phyloP scores from a whole-genome alignment of 2,797 vertebrate species.

The Petrocephalus sullivani region DNA sequence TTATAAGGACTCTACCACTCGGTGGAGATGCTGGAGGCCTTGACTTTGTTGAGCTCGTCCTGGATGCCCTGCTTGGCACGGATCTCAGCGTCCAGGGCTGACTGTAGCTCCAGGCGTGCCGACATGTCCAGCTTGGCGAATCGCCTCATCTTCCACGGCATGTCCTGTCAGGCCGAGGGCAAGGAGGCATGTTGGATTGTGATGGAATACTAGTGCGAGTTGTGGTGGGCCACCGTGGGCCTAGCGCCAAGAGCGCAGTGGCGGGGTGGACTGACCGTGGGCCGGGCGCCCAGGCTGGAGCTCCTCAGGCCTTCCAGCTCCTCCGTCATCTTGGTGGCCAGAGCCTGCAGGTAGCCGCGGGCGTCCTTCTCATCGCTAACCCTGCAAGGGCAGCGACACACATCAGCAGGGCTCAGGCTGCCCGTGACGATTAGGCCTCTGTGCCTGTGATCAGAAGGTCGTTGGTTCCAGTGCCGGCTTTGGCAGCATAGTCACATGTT shows the following conservation, averaged over 20 bases:
- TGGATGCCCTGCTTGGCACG: slow-evolving; percentile 93
- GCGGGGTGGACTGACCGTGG: slow-evolving; percentile 58
- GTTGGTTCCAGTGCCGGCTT: background rate
- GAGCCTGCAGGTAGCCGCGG: slow-evolving; percentile 90
- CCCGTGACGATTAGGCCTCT: too few relatives aligned
- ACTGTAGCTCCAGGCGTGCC: slow-evolving; percentile 91
- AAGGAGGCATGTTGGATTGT: background rate
- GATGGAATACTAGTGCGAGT: background rate
- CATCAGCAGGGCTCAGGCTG: background rate
- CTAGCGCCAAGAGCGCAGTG: background rate
- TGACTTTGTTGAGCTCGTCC: slow-evolving; percentile 93
- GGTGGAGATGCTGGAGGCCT: slow-evolving; percentile 84
- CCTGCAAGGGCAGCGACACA: slow-evolving; percentile 55
- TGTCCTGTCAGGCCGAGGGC: slow-evolving; percentile 68
- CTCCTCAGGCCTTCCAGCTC: slow-evolving; percentile 91
- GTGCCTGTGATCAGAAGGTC: background rate
- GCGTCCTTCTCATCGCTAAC: slow-evolving; percentile 98
- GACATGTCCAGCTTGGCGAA: slow-evolving; percentile 99
- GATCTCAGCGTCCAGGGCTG: slow-evolving; percentile 95
- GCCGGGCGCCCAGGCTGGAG: slow-evolving; percentile 87
- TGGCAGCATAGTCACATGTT: background rate
- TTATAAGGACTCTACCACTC: slow-evolving; percentile 74
- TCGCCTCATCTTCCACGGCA: slow-evolving; percentile 98
- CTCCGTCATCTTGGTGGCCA: slow-evolving; percentile 98
- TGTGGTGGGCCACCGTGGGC: too few relatives aligned